These are phyloP conservation scores for Sitobion miscanthi DNA, from an alignment of 1,140 invertebrate species.

Conservation along the genomic window DNA sequence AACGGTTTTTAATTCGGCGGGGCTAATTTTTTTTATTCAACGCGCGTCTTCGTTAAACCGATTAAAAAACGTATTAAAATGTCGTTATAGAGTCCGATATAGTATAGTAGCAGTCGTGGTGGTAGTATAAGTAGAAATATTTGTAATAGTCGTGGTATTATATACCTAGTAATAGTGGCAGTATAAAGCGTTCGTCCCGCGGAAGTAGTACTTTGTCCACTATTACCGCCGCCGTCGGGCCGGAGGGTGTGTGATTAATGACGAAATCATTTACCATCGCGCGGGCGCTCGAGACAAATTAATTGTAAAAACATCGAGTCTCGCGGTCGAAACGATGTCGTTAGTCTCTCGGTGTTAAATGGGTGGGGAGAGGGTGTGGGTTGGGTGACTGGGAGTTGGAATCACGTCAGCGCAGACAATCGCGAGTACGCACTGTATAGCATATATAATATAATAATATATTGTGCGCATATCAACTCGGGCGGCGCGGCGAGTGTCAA, in stretches of 20 bases:
- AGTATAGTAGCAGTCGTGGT: too few relatives aligned
- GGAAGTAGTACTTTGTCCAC: conserved; percentile 3
- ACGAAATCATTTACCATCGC: conserved; percentile 9
- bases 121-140: too few relatives aligned
- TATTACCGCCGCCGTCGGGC: not conserved
- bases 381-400: not conserved
- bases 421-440: not conserved
- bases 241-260: not conserved
- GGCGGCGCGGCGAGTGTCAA: not conserved
- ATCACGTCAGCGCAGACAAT: not conserved
- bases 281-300: not conserved
- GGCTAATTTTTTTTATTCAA: not conserved
- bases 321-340: conserved; percentile 18
- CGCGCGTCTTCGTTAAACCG: not conserved
- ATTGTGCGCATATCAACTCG: not conserved
- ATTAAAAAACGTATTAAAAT: not conserved
- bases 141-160: too few relatives aligned
- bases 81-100: not conserved
- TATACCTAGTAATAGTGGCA: not conserved
- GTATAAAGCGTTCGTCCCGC: not conserved
- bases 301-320: not conserved
- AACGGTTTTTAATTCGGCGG: not conserved
- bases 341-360: not conserved
- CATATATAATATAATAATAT: not conserved
- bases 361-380: too few relatives aligned